These are phyloP conservation scores for Cyphomyrus plagiostoma DNA, from an alignment of 2,113 vertebrate species.

Conservation along the genomic window DNA sequence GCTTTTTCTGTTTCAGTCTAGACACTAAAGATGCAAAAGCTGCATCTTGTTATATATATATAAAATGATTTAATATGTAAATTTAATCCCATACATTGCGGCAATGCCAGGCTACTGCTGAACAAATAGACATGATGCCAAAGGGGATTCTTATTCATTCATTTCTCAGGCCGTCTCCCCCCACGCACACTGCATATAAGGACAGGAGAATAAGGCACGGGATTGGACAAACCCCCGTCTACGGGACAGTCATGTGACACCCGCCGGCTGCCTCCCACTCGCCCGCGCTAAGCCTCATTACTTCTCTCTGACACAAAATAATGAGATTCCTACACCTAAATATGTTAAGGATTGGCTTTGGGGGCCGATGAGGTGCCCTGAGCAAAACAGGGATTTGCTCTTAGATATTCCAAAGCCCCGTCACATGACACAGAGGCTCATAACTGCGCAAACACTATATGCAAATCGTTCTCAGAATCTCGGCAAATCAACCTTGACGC, in stretches of 20 bases:
- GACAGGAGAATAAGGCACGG: background rate
- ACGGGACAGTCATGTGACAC: background rate
- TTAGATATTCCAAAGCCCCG: slow-evolving; percentile 26
- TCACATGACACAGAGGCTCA: slow-evolving; percentile 42
- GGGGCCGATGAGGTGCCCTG: slow-evolving; percentile 24
- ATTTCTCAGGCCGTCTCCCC: background rate
- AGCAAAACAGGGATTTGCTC: slow-evolving; percentile 47
- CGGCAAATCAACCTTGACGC: slow-evolving; percentile 51
- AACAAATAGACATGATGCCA: background rate
- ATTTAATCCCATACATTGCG: slow-evolving; percentile 12
- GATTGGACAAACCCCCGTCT: background rate
- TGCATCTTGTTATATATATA: background rate
- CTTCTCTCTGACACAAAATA: slow-evolving; percentile 33
- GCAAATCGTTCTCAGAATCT: slow-evolving; percentile 9
- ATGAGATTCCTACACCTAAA: slow-evolving; percentile 43
- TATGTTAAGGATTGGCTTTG: slow-evolving; percentile 30
- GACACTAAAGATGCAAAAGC: background rate
- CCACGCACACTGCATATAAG: background rate
- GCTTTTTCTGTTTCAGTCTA: background rate
- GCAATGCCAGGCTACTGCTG: background rate
- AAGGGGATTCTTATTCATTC: background rate
- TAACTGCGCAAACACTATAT: slow-evolving; percentile 37
- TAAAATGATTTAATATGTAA: background rate
- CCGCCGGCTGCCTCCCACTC: background rate
- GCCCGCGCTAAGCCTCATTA: slow-evolving; percentile 16